These are phyloP conservation scores for Drosophila aff. DNA, from an alignment of 1,140 invertebrate genomes.

Conservation along the genomic window DNA sequence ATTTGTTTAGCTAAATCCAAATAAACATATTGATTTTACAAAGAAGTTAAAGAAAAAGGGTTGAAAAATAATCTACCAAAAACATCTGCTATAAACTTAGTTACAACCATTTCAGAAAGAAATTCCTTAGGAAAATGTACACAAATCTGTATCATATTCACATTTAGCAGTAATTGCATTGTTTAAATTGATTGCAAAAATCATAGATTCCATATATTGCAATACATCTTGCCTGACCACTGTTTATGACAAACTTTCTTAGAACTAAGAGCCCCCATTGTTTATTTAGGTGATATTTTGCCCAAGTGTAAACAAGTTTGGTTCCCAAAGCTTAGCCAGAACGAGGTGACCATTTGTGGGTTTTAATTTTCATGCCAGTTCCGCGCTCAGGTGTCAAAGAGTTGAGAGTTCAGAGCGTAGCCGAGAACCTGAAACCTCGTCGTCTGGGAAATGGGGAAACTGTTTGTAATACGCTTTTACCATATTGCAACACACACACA, in stretches of 20 bases:
- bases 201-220: neutral
- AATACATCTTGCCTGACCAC: neutral
- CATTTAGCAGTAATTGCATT: neutral
- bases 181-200: neutral
- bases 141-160: neutral
- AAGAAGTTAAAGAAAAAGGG: neutral
- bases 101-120: neutral
- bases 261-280: neutral
- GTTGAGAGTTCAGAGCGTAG: constrained; percentile 50
- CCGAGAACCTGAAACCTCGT: constrained; percentile 44
- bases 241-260: neutral
- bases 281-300: constrained; percentile 3
- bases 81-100: no score
- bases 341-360: constrained; percentile 20
- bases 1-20: neutral
- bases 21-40: neutral
- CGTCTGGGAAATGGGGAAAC: constrained; percentile 36
- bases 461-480: constrained; percentile 37
- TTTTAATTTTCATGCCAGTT: constrained; percentile 28
- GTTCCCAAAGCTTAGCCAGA: constrained; percentile 7
- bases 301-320: constrained; percentile 10
- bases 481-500: constrained; percentile 33
- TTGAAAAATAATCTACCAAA: neutral
- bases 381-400: constrained; percentile 31
- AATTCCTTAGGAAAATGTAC: neutral